Base-by-base conservation (phyloP, 2,797 vertebrate species). In the Parotocinclus haroldoi region DNA sequence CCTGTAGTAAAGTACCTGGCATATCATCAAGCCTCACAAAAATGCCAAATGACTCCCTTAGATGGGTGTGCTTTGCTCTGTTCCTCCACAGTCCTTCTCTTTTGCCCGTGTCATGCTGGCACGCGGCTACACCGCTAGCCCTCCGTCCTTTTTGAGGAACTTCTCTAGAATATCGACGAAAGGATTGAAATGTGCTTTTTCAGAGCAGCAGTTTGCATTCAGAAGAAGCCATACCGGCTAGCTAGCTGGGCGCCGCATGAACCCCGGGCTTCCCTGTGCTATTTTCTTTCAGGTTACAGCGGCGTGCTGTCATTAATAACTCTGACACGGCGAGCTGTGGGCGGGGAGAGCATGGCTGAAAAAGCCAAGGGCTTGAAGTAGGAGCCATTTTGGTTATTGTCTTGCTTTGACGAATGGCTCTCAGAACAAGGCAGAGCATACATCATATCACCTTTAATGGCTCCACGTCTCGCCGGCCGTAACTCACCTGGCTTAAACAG, bases 361-460 rank as follows among this genome's bases (percentile, higher is more conserved):
- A 68, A 69, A 70, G 50, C 27, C 16, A 66, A 69, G 68, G 68
- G 75, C 71, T 77, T 73, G 71, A 72, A 80, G 58, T 74, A 73
- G 94, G 92, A 93, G 93, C 89, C 92, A 92, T 95, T 96, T 96
- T 95, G 94, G 95, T 96, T 98, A 95, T 94, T 93, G 93, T 94
- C 68, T 90, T 64, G 50, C 65, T 87, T n/a, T 96, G 96, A 98
- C 95, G 92, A 96, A 98, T 96, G 93, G 88, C 89, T 93, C 93
- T 92, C 92, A 89, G 94, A 96, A 95, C 93, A 94, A 93, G 95
- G 93, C 92, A 94, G 94, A 95, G 95, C 96, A 97, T 98, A 96
- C 94, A 97, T 98, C 95, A 99, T 95, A 94, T 95, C 95, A 96
- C 94, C 95, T 97, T 97, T 98, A 98, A 98, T 96, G 95, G 95